phyloP scores from a whole-genome alignment of 2,797 vertebrate species.

The Spatula clypeata region DNA sequence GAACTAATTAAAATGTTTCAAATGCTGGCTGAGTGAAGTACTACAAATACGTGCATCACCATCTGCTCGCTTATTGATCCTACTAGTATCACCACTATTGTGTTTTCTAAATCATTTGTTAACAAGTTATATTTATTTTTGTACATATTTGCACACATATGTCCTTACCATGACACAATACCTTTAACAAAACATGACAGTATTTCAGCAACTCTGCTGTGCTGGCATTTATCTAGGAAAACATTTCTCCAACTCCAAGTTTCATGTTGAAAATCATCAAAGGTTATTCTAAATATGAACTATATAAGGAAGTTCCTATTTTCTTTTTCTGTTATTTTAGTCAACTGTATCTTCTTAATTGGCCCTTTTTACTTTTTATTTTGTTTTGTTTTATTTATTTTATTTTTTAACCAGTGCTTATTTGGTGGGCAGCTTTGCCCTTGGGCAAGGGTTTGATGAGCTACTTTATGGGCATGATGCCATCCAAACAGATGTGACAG shows the following conservation, averaged over 20 bases:
- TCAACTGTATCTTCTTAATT: background rate
- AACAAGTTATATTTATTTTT: background rate
- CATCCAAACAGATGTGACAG: slow-evolving; percentile 64
- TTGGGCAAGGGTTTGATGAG: slow-evolving; percentile 68
- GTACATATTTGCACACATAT: background rate
- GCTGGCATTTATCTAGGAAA: background rate
- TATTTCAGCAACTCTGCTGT: background rate
- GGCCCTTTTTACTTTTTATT: background rate
- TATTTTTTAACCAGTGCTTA: background rate
- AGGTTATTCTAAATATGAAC: background rate
- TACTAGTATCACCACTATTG: background rate
- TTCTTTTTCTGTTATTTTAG: background rate
- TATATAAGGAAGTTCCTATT: background rate
- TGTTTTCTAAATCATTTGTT: background rate
- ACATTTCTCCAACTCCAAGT: background rate
- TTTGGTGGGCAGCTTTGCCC: slow-evolving; percentile 35
- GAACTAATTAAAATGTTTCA: slow-evolving; percentile 40
- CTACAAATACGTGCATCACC: background rate
- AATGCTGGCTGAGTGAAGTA: background rate
- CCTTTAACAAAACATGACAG: background rate
- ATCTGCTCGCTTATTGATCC: slow-evolving; percentile 29
- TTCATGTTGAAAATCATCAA: background rate
- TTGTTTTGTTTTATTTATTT: background rate
- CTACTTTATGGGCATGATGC: slow-evolving; percentile 35
- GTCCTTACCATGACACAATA: background rate